phyloP scores from a whole-genome alignment of 2,888 invertebrate genomes.

The Scaptomyza parva region DNA sequence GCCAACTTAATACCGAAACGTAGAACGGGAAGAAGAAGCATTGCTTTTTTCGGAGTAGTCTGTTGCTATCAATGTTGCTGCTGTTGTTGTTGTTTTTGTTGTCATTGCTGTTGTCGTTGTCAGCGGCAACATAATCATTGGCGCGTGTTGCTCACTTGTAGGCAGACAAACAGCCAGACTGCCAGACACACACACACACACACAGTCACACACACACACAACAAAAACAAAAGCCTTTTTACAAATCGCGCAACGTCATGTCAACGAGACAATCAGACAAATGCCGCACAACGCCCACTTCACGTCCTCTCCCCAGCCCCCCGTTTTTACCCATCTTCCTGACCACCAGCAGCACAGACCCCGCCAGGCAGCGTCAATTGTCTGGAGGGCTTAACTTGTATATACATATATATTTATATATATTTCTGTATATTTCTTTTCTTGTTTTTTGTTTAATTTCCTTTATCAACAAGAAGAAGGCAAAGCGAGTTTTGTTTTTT shows the following conservation, averaged over 20 bases:
- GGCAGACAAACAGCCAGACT: conserved; percentile 50
- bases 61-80: conserved; percentile 21
- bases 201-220: conserved; percentile 18
- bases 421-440: conserved; percentile 29
- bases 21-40: conserved; percentile 5
- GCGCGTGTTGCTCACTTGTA: conserved; percentile 77
- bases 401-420: conserved; percentile 53
- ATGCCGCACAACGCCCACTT: conserved; percentile 48
- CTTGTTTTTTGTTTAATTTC: conserved; percentile 65
- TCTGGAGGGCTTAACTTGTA: conserved; percentile 69
- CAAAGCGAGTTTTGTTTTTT: conserved; percentile 42
- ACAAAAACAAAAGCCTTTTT: conserved; percentile 62
- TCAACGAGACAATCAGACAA: conserved; percentile 78
- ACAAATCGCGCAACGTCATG: conserved; percentile 76
- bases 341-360: conserved; percentile 25
- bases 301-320: background rate
- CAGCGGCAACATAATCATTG: conserved; percentile 76
- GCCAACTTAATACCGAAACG: conserved; percentile 67
- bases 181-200: conserved; percentile 20
- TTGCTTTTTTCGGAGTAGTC: conserved; percentile 61
- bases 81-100: conserved; percentile 10
- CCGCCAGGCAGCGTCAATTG: conserved; percentile 62
- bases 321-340: conserved; percentile 20
- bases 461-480: conserved; percentile 69
- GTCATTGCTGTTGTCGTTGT: conserved; percentile 51